Base-by-base conservation (phyloP, 2,888 invertebrate genomes). In the Phyto melanocephala region DNA sequence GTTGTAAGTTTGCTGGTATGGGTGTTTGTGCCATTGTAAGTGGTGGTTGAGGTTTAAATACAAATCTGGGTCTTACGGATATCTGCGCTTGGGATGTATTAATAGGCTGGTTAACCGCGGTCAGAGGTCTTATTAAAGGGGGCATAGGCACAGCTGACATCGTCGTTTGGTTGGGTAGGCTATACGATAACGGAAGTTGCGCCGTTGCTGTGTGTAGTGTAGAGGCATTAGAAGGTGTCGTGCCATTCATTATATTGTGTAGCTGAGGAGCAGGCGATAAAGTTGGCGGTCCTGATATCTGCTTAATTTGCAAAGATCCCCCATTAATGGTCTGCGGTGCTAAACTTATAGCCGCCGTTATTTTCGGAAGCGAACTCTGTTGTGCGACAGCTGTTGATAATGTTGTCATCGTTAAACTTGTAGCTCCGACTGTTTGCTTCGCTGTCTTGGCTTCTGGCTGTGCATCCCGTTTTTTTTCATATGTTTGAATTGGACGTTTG, bases 331-430 rank as follows among this genome's bases (percentile, higher is more conserved):
- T 10, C 11, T 71, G 75, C 7, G 83, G 84, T 35, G 85, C 83
- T 28, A 85, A 81, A 67, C 84, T 85, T n/a, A 84, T 75, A 11
- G 86, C 85, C 20, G 81, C 76, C 10, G 81, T 79, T 52, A 85
- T 84, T 68, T 83, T 85, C 0, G 85, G 84, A 2, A 79, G 47
- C 17, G 68, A 52, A n/a, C 22, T 11, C 2, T 33, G 63, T 40
- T 65, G 20, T 8, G 22, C 11, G 37, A 17, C 20, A 45, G 15
- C 2, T n/a, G 20, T 6, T 11, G 33, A 28, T 35, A 58, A 37
- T 1, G 45, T 35, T 50, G 62, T 47, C 20, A 54, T 1, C 17
- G 56, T 37, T n/a, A 56, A 10, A 35, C 20, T 77, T 71, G 74
- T 60, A n/a, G 28, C 1, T 50, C 71, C 20, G 13, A 50, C 4